Base-by-base conservation (phyloP, 2,888 invertebrate genomes). In the Scaptomyza tumidula region DNA sequence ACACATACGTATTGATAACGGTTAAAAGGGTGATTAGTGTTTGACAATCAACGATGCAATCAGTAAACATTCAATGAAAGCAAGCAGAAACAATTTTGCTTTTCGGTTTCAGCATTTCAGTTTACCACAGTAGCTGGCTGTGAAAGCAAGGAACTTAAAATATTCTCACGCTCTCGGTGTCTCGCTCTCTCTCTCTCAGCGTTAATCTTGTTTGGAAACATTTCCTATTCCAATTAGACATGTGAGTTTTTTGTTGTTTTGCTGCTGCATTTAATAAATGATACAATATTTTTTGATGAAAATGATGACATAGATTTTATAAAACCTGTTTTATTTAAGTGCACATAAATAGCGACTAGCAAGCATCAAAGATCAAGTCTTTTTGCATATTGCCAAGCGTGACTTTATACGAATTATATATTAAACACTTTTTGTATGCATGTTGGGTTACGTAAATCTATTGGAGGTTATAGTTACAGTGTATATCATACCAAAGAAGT, bases 91-190 rank as follows among this genome's bases (percentile, higher is more conserved):
- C 35, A 14, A 52, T 45, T 57, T 60, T 27, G 39, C 6, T 27
- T 24, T 31, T 7, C 10, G 7, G 19, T 56, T 68, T 37, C 57
- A 16, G 53, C 33, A 14, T 29, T 37, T 75, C 41, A 75, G 74
- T 75, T 67, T 62, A 67, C 27, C 56, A 63, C 46, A 57, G 75
- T 59, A 39, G 56, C 59, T 75, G 52, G 48, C 52, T 45, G 58
- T 58, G 65, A 0, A 45, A 44, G 37, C 44, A 35, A 61, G 71
- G 45, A 62, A 50, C 13, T 6, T 29, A 19, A 14, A 14, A 16
- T 16, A 9, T 10, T 10, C 46, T 33, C 11, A 13, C 19, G 33
- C 27, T 52, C 46, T 39, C 49, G 14, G 10, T 48, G 5, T 16
- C 13, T 5, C 19, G 0, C 19, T 49, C 13, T 35, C 49, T 49